Base-by-base conservation (phyloP, 2,113 vertebrate species). In the Caloenas nicobarica region DNA sequence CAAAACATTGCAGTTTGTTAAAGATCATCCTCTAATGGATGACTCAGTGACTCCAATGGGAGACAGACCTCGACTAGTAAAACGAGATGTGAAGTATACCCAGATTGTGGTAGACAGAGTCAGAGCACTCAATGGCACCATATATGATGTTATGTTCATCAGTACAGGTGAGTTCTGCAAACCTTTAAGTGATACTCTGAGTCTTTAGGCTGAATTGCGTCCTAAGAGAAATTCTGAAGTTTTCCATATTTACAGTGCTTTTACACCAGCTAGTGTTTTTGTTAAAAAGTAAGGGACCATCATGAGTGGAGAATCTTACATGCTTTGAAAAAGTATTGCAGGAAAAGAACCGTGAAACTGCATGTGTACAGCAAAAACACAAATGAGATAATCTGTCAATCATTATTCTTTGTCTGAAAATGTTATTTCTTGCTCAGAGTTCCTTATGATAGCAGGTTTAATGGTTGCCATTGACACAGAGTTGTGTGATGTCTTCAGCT, bases 1-100 rank as follows among this genome's bases (percentile, higher is more conserved):
- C 97, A 99, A 99, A 97, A 99, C 99, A 0, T 93, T 99, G 74
- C 99, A 99, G 97, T 99, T 99, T 72, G 98, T 99, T 16, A 99
- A 98, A 96, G 99, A 99, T 96, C 99, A 99, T 97, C 99, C 99
- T 33, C 97, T 99, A 81, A 98, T 99, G 98, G 99, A 99, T 68
- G 99, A 99, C 81, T 99, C 99, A 0, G 98, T 99, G 86, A 98
- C 98, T 60, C 99, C 99, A 5, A 92, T 99, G 40, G 98, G 98
- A 88, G 98, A 98, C 83, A 97, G 98, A 85, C 99, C 99, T 48
- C 98, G 96, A 33, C 97, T 99, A 60, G 97, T 99, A 81, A 98
- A 98, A 86, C 98, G 97, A 66, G 98, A 99, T 31, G 98, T 99
- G 87, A 99, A 98, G 90, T 99, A 99, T 81, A 99, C 99, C 0